A percentile compares a stretch with the other conserved stretches of the same genome.
These are phyloP conservation scores for Platynereis dumerilii DNA, from an alignment of 2,888 invertebrate genomes.

Conservation along the genomic window DNA sequence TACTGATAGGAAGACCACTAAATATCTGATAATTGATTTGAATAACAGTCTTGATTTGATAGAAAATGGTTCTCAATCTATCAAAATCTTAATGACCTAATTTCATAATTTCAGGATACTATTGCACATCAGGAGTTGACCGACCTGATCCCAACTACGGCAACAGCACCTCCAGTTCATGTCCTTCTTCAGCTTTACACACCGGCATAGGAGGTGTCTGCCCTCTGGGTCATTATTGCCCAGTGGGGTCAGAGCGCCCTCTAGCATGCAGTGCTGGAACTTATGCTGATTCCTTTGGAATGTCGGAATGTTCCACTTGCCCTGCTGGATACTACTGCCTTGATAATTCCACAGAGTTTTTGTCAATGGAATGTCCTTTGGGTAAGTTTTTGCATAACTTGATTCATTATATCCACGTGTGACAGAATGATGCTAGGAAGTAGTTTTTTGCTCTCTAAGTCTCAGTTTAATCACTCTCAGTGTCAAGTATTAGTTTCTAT, in stretches of 20 bases:
- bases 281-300: conserved; percentile 42
- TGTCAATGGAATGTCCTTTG: conserved; percentile 40
- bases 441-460: no score
- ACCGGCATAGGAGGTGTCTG: conserved; percentile 55
- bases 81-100: no score
- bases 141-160: conserved; percentile 46
- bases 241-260: conserved; percentile 40
- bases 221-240: conserved; percentile 54
- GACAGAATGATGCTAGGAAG: no score
- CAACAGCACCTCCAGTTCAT: conserved; percentile 42
- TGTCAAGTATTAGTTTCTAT: no score
- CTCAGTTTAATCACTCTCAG: no score
- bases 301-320: conserved; percentile 39
- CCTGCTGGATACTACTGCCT: conserved; percentile 46
- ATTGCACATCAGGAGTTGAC: conserved; percentile 57
- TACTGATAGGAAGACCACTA: no score
- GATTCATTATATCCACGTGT: background rate
- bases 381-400: conserved; percentile 35
- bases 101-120: conserved; percentile 46
- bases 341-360: conserved; percentile 42
- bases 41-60: no score
- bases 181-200: conserved; percentile 44
- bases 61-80: no score
- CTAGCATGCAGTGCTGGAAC: conserved; percentile 42
- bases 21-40: no score